These are phyloP conservation scores for Stigmatopora nigra DNA, from an alignment of 2,113 vertebrate genomes.

Conservation along the genomic window DNA sequence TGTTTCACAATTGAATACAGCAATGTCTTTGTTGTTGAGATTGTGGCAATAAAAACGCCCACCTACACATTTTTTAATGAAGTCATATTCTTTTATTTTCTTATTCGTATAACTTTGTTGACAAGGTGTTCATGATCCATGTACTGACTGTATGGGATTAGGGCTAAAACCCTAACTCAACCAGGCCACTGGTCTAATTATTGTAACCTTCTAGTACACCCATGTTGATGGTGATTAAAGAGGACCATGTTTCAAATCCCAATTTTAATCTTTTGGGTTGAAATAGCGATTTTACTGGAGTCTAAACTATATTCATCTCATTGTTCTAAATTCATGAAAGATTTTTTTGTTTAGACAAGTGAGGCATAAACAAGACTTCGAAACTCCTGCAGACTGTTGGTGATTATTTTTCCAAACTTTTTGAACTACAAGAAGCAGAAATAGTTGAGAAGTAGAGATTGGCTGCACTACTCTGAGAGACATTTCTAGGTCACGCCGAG, in stretches of 20 bases:
- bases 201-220: slow-evolving; percentile 1
- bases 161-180: not conserved
- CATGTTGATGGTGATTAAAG: slow-evolving; percentile 25
- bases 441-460: slow-evolving; percentile 19
- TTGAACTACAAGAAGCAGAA: slow-evolving; percentile 16
- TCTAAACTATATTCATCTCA: slow-evolving; percentile 32
- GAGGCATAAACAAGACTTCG: not conserved
- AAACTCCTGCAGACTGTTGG: not conserved
- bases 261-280: slow-evolving; percentile 35
- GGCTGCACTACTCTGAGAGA: slow-evolving; percentile 24
- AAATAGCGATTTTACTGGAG: slow-evolving; percentile 39
- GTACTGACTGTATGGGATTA: too few species aligned
- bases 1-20: too few species aligned
- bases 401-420: slow-evolving; percentile 5
- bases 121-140: too few species aligned
- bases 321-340: slow-evolving; percentile 23
- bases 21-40: too few species aligned
- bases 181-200: slow-evolving; percentile 7
- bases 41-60: too few species aligned
- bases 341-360: not conserved
- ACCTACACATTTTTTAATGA: too few species aligned
- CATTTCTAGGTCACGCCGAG: slow-evolving; percentile 32
- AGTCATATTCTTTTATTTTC: too few species aligned
- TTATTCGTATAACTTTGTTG: too few species aligned
- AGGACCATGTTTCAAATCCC: slow-evolving; percentile 29